phyloP scores from a whole-genome alignment of 2,797 vertebrate genomes.

The Cirrhinus mrigala region DNA sequence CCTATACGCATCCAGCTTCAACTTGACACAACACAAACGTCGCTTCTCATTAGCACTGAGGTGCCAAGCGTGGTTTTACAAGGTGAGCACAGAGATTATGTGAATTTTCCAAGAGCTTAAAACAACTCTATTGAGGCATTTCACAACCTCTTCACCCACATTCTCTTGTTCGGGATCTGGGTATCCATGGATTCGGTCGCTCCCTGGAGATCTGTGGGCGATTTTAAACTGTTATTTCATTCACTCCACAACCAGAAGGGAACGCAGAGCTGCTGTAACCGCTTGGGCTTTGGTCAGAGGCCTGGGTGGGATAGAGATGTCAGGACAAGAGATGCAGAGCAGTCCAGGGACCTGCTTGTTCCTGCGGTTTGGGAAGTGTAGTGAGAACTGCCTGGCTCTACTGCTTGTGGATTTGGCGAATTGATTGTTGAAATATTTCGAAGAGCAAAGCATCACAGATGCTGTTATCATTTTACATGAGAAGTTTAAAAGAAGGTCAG shows the following conservation, averaged over 20 bases:
- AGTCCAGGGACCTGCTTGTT: slow-evolving; percentile 45
- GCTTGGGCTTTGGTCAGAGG: slow-evolving; percentile 32
- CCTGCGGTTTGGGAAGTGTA: slow-evolving; percentile 53
- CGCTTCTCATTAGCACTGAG: slow-evolving; percentile 32
- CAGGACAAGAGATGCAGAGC: slow-evolving; percentile 50
- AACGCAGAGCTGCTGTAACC: slow-evolving; percentile 38
- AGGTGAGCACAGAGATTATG: slow-evolving; percentile 47
- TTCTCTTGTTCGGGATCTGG: slow-evolving; percentile 32
- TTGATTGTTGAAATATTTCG: slow-evolving; percentile 48
- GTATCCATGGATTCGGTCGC: slow-evolving; percentile 11
- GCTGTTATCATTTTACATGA: slow-evolving; percentile 38
- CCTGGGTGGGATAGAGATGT: slow-evolving; percentile 59
- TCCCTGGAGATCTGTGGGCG: slow-evolving; percentile 34
- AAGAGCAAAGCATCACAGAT: slow-evolving; percentile 41
- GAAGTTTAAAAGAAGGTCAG: slow-evolving; percentile 40
- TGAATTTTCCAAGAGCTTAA: slow-evolving; percentile 42
- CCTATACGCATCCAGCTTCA: slow-evolving; percentile 35
- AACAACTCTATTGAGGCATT: slow-evolving; percentile 43
- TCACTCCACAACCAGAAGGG: slow-evolving; percentile 30
- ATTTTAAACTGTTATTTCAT: slow-evolving; percentile 47
- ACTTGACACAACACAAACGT: slow-evolving; percentile 42
- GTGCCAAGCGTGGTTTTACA: slow-evolving; percentile 44
- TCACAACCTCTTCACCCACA: slow-evolving; percentile 41
- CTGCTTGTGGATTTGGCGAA: slow-evolving; percentile 55
- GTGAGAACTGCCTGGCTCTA: slow-evolving; percentile 41